Conservation (phyloP, 2,113 vertebrate genomes). For the Phaethon lepturus region DNA sequence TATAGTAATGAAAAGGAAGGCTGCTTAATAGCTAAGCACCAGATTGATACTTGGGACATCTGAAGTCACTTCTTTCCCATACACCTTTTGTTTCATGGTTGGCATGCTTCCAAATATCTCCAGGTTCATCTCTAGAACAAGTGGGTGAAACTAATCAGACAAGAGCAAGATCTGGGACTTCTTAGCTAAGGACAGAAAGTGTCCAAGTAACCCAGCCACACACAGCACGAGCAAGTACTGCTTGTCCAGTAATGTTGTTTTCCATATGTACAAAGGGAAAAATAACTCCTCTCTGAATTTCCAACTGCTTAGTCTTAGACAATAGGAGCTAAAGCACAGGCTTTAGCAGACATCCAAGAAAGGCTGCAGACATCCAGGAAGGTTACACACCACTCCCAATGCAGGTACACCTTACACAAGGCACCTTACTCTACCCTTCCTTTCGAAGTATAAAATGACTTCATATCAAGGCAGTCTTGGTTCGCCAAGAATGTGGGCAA, state of each 20-base stretch:
- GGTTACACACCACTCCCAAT: background rate
- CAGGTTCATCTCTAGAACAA: constrained; percentile 3
- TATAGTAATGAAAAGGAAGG: background rate
- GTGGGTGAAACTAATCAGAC: background rate
- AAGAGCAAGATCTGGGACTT: background rate
- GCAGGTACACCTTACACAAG: background rate
- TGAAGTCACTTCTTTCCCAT: constrained; percentile 5
- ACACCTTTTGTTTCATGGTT: background rate
- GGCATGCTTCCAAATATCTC: background rate
- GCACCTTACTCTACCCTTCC: background rate
- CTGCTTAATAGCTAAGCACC: background rate
- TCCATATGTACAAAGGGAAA: background rate
- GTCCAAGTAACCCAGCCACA: background rate
- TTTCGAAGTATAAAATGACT: background rate
- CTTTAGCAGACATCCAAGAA: background rate
- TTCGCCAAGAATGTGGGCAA: background rate
- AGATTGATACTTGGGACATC: background rate
- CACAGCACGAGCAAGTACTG: background rate
- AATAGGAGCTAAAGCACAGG: background rate
- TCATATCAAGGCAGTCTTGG: background rate
- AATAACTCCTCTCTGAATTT: background rate
- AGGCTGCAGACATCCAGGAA: background rate
- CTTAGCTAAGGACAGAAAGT: background rate
- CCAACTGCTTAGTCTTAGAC: background rate
- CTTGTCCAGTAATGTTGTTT: background rate